Evolutionary conservation across 1,140 invertebrate genomes (phyloP).

Genomic region (Cydia amplana): DNA sequence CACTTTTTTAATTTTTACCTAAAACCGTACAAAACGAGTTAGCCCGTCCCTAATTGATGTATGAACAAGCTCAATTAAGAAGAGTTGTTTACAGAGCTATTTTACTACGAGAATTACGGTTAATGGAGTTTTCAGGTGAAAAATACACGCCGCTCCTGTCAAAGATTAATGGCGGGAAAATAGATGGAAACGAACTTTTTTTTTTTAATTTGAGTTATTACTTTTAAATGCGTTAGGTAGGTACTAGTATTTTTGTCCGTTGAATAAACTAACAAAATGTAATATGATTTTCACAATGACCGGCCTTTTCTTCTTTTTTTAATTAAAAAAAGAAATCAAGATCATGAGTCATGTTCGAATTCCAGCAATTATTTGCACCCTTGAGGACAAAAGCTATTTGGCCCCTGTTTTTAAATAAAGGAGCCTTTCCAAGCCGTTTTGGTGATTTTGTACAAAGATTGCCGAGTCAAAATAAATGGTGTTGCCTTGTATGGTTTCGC

Average conservation of each 20-base stretch:
- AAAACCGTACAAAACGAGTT: background rate
- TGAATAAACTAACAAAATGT: too few species aligned
- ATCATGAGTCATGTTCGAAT: too few species aligned
- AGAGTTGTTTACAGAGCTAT: background rate
- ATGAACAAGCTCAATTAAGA: constrained; percentile 10
- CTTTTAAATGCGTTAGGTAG: background rate
- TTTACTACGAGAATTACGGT: background rate
- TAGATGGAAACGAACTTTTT: background rate
- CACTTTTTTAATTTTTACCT: too few species aligned
- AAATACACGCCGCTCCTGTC: background rate
- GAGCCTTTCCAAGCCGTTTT: too few species aligned
- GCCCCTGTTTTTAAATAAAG: too few species aligned
- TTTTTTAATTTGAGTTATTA: background rate
- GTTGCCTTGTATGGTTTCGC: too few species aligned
- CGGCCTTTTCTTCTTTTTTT: background rate
- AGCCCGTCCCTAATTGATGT: background rate
- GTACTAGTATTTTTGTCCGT: too few species aligned
- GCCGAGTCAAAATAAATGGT: too few species aligned
- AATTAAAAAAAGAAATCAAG: background rate
- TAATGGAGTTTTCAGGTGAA: background rate
- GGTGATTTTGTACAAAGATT: too few species aligned
- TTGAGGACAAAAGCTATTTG: too few species aligned
- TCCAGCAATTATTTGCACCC: too few species aligned
- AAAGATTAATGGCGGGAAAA: background rate
- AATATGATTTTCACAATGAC: too few species aligned